Conservation (phyloP, 1,140 invertebrate species). For the Venturia canescens region DNA sequence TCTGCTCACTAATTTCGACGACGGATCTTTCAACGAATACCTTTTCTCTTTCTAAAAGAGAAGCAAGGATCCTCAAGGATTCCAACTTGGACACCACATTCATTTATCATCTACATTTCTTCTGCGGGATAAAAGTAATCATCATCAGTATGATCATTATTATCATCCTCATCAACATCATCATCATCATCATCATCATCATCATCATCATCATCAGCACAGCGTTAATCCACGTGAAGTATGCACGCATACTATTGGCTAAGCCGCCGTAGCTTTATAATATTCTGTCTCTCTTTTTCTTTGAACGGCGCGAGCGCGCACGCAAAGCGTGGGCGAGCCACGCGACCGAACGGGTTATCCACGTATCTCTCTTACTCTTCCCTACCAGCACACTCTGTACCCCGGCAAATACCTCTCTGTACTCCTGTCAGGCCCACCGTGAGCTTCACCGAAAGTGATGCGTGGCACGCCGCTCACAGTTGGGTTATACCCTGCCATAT, state of each 20-base stretch:
- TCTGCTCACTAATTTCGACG: too few species aligned
- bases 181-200: constrained; percentile 29
- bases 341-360: constrained; percentile 70
- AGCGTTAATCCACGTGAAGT: constrained; percentile 48
- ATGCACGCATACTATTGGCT: constrained; percentile 7
- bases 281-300: not conserved
- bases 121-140: not conserved
- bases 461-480: constrained; percentile 45
- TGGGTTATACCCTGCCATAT: constrained; percentile 19
- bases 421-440: constrained; percentile 40
- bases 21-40: too few species aligned
- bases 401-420: constrained; percentile 2
- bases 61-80: not conserved
- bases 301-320: constrained; percentile 55
- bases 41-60: too few species aligned
- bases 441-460: constrained; percentile 33
- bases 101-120: not conserved
- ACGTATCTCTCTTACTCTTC: constrained; percentile 25
- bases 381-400: not conserved
- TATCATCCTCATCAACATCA: not conserved
- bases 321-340: constrained; percentile 68
- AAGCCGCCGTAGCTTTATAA: constrained; percentile 5
- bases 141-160: constrained; percentile 1
- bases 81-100: not conserved
- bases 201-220: constrained; percentile 24